Evolutionary conservation across 2,113 vertebrate species (phyloP), one percentile per base, ranked within the genome.

Genomic region (Saccopteryx bilineata): DNA sequence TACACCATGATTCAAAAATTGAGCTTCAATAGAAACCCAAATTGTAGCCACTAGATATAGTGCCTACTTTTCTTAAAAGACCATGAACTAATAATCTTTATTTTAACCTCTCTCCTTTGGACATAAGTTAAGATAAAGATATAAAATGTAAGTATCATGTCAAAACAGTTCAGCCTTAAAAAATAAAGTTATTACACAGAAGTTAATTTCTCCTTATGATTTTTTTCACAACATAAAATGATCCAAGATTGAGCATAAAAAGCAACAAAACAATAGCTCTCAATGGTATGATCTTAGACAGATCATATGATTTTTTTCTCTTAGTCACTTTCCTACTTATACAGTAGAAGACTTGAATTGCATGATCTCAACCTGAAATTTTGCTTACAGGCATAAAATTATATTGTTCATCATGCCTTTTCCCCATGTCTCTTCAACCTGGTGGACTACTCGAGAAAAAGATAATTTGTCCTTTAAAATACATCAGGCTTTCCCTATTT

Each of bases 11-110:
- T 31, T 92, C 82, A 52, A 83, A 69, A n/a, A 28, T 9, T 95
- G 24, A 48, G 31, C 21, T 81, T 3, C 12, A n/a, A 24, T 50
- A 54, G 17, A 9, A 91, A 54, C 9, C 4, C 54, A 90, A 86
- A 26, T 0, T 24, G 52, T 33, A 58, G 1, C 9, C 14, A 74
- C 52, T 71, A n/a, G 3, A 1, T 10, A 31, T 19, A 46, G 0
- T 58, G 19, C 13, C 0, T 58, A 4, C 17, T 81, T 96, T 92
- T 1, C 39, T 87, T 21, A 50, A 69, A 19, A 56, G 5, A 61
- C 2, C 24, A 54, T n/a, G 28, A 85, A 50, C 31, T 82, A 66
- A 94, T 39, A 82, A 23, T n/a, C 1, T 33, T 48, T 65, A 83
- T 68, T 68, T 68, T 85, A 81, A n/a, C 5, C 66, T 76, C n/a